phyloP scores from a whole-genome alignment of 2,797 vertebrate species.

The Sebastes trivittatus region DNA sequence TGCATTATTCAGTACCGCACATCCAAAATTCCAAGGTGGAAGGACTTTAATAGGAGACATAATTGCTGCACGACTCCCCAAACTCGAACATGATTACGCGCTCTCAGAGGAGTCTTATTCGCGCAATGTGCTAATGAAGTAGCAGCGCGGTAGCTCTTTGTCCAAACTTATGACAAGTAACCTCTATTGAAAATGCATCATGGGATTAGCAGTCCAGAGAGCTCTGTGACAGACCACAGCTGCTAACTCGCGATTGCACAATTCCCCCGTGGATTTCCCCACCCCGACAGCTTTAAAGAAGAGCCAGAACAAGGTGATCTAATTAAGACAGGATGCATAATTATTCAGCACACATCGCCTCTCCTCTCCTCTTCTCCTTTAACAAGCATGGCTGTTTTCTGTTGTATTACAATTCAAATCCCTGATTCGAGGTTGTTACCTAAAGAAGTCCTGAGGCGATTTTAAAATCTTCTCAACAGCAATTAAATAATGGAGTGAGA shows the following conservation, averaged over 20 bases:
- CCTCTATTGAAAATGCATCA: conserved; percentile 29
- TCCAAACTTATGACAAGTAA: conserved; percentile 36
- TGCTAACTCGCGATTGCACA: conserved; percentile 47
- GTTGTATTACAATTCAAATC: conserved; percentile 6
- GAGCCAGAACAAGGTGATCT: conserved; percentile 46
- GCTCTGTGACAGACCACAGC: conserved; percentile 44
- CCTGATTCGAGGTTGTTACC: not conserved
- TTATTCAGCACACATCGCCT: conserved; percentile 34
- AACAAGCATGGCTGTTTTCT: conserved; percentile 5
- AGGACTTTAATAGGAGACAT: conserved; percentile 33
- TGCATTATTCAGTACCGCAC: conserved; percentile 41
- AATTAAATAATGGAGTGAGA: not conserved
- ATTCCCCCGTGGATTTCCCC: conserved; percentile 19
- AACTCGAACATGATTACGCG: conserved; percentile 42
- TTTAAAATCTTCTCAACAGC: conserved; percentile 2
- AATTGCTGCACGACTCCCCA: conserved; percentile 38
- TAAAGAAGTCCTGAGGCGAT: not conserved
- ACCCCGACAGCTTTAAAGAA: conserved; percentile 32
- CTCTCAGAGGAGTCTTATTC: conserved; percentile 26
- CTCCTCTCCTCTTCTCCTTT: not conserved
- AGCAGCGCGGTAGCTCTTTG: conserved; percentile 5
- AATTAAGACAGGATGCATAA: conserved; percentile 57
- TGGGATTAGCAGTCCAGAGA: conserved; percentile 53
- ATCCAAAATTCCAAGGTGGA: conserved; percentile 35
- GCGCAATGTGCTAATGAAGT: conserved; percentile 17